Evolutionary conservation across 2,113 vertebrate species (phyloP), one percentile per base, ranked within the genome.

Genomic region (Bambusicola thoracicus): DNA sequence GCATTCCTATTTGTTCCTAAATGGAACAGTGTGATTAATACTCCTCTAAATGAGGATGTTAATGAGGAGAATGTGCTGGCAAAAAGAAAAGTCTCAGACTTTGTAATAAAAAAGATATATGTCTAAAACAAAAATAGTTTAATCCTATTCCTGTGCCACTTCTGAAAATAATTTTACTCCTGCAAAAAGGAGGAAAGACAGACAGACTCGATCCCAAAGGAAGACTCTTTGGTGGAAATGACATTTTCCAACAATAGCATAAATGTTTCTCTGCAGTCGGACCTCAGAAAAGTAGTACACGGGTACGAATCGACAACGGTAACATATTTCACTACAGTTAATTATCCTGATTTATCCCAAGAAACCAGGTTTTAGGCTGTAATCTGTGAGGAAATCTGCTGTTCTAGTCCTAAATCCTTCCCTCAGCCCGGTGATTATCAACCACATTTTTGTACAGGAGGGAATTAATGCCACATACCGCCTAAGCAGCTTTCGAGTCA

Each of bases 351-450:
- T 98, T 98, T 97, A 98, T 96, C 97, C 96, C 94, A 97, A 98
- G 97, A 98, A 98, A 97, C 97, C 95, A 94, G 97, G 98, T 97
- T 98, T 98, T 97, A 98, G 96, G 96, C 96, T 98, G 96, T 98
- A 98, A 98, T 98, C 98, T 98, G 97, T 89, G 97, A 97, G 97
- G 97, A 98, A 99, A 98, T 98, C 98, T 98, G 98, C 95, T 98
- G 97, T 98, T 98, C 97, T 94, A 95, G 94, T 96, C 95, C 96
- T 97, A 98, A 98, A 98, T 98, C 98, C 98, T 97, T 97, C 92
- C 96, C 94, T 97, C 97, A 98, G 97, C 97, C 96, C 97, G 97
- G 97, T 97, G 98, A 98, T 98, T 98, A 98, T 97, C 97, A 97
- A 97, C 94, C 96, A 96, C 97, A 97, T 98, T 98, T 98, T 98